Evolutionary conservation across 2,888 invertebrate species (phyloP).

Genomic region (Drosophila diplacantha): DNA sequence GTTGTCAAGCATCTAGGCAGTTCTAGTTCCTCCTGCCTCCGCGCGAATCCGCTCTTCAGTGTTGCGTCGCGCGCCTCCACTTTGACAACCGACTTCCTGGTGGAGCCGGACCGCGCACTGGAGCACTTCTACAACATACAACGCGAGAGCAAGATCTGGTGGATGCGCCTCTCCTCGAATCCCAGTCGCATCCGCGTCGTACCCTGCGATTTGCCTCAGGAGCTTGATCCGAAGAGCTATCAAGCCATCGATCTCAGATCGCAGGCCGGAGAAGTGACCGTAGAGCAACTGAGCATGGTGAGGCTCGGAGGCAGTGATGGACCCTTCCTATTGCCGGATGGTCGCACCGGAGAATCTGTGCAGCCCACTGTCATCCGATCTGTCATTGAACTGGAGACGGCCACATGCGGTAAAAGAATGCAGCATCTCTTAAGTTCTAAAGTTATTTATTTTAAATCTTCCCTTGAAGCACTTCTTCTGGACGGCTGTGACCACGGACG

Average conservation of each 20-base stretch:
- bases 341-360: slow-evolving; percentile 37
- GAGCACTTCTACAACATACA: slow-evolving; percentile 87
- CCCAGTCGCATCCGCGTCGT: slow-evolving; percentile 84
- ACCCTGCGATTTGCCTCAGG: slow-evolving; percentile 64
- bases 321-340: slow-evolving; percentile 54
- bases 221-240: slow-evolving; percentile 12
- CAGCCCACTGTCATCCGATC: slow-evolving; percentile 71
- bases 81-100: slow-evolving; percentile 69
- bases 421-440: no score
- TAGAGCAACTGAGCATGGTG: slow-evolving; percentile 81
- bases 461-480: slow-evolving; percentile 72
- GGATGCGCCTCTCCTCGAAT: slow-evolving; percentile 87
- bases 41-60: slow-evolving; percentile 36
- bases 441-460: background rate
- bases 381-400: slow-evolving; percentile 68
- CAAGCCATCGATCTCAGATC: slow-evolving; percentile 82
- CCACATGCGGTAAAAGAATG: slow-evolving; percentile 64
- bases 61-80: slow-evolving; percentile 34
- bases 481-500: slow-evolving; percentile 79
- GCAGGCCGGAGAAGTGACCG: slow-evolving; percentile 81
- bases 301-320: slow-evolving; percentile 51
- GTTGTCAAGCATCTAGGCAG: slow-evolving; percentile 56
- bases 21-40: background rate
- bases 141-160: slow-evolving; percentile 88
- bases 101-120: slow-evolving; percentile 75